Percentiles rank a stretch among this genome's conserved stretches.
Conservation (phyloP, 2,113 vertebrate species). For the Hemibagrus wyckioides region DNA sequence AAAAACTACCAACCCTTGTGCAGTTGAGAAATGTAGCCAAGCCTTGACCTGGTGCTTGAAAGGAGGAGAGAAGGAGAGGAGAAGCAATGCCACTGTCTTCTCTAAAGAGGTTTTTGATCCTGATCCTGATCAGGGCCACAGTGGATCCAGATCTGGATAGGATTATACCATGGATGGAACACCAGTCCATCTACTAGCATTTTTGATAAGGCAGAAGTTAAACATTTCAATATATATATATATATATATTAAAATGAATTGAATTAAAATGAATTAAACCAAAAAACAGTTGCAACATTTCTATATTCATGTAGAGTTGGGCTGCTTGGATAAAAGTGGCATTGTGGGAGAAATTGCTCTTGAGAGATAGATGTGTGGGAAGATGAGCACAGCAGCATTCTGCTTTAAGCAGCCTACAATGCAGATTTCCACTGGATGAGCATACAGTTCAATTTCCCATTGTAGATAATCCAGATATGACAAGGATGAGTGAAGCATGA, state of each 20-base stretch:
- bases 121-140: too few species aligned
- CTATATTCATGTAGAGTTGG: background rate
- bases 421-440: background rate
- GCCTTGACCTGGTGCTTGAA: too few species aligned
- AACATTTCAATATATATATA: too few species aligned
- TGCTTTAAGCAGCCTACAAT: background rate
- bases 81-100: too few species aligned
- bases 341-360: background rate
- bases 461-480: background rate
- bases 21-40: too few species aligned
- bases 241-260: background rate
- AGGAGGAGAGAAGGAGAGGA: too few species aligned
- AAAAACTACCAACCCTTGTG: too few species aligned
- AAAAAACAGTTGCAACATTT: background rate
- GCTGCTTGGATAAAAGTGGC: background rate
- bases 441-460: background rate
- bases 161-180: too few species aligned
- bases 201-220: too few species aligned
- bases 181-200: too few species aligned
- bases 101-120: too few species aligned
- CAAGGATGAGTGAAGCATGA: background rate
- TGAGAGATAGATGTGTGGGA: background rate
- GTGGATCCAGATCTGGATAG: too few species aligned
- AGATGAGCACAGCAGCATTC: background rate
- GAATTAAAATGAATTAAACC: background rate